Base-by-base conservation (phyloP, 1,140 invertebrate genomes). In the Hyles vespertilio region DNA sequence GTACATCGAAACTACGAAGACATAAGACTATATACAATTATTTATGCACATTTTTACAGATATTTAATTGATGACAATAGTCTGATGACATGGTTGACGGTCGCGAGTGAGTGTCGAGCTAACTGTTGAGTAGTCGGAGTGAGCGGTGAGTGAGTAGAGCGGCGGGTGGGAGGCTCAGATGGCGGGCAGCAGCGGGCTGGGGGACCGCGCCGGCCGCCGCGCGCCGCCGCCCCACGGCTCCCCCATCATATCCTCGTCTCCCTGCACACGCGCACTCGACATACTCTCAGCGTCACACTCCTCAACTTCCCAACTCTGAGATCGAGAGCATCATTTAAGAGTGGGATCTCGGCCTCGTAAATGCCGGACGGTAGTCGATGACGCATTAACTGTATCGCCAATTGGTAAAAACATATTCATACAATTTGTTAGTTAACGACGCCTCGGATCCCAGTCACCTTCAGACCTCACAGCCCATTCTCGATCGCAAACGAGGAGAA, bases 181-280 rank as follows among this genome's bases (percentile, higher is more conserved):
- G 46, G 71, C 70, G 61, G 80, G 73, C 72, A 88, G 83, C 58
- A 86, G 77, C 59, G 83, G 83, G 77, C 81, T 84, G 58, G 83
- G 83, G 51, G 85, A 84, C 36, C 80, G 76, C 69, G 81, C 56
- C 53, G 65, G 69, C 57, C 81, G 80, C 56, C 82, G 82, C 73
- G 77, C 70, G 64, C 77, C 70, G 70, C 76, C 69, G 74, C 75
- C 74, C 81, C 81, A 84, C 67, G 73, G 58, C 81, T 88, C 83
- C 60, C 61, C 74, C 82, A 88, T 88, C 85, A 88, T 85, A 88
- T 88, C 82, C 83, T 86, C 84, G 85, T 88, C 84, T 88, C 85
- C 84, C 85, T 88, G 85, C 79, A 86, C 85, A 88, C 81, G 82
- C 67, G 81, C 76, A 88, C 85, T 88, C 83, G 85, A 88, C 83